These are phyloP conservation scores for Phoeniculus purpureus DNA, from an alignment of 2,797 vertebrate genomes.

Conservation along the genomic window DNA sequence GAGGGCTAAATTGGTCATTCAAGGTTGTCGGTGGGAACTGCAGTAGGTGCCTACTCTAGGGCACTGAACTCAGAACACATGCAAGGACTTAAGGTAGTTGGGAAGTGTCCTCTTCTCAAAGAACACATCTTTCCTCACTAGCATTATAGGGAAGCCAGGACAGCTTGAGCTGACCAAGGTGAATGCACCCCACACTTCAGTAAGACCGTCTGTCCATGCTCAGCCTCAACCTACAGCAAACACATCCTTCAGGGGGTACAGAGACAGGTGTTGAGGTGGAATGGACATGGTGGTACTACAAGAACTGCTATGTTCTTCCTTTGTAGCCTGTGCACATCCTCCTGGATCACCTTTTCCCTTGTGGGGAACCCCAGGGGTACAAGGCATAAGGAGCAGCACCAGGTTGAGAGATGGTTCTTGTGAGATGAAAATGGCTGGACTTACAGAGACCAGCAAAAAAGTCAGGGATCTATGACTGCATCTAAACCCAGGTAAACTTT, in stretches of 20 bases:
- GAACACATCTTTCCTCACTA: background rate
- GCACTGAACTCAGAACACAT: background rate
- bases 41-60: background rate
- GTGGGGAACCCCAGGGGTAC: background rate
- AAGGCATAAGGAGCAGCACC: background rate
- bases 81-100: background rate
- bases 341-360: background rate
- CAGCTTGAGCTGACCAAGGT: background rate
- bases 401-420: background rate
- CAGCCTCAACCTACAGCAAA: background rate
- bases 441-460: background rate
- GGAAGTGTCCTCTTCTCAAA: background rate
- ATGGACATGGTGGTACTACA: rapidly evolving
- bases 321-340: background rate
- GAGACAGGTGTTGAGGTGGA: background rate
- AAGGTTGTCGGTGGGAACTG: background rate
- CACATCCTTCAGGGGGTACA: background rate
- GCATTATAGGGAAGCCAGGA: background rate
- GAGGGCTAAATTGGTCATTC: background rate
- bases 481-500: background rate
- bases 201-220: background rate
- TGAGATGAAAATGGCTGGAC: background rate
- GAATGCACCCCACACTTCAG: rapidly evolving
- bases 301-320: background rate
- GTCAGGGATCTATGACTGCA: background rate